Percentiles rank a stretch among this genome's conserved stretches.
phyloP scores from a whole-genome alignment of 2,888 invertebrate genomes.

The Xestoiulus laeticollis region DNA sequence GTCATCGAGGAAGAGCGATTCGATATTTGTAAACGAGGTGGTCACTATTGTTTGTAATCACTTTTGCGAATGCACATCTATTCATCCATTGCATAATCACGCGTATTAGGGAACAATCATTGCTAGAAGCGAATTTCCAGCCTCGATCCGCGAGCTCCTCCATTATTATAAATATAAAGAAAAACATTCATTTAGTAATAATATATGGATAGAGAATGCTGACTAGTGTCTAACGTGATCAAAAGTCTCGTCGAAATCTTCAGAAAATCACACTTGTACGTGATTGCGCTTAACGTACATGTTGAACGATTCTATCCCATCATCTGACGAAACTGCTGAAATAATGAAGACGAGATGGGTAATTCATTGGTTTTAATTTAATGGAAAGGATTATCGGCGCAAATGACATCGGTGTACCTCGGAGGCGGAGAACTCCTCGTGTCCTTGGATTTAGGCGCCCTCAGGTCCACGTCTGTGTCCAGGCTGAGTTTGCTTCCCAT shows the following conservation, averaged over 20 bases:
- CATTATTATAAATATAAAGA: neutral
- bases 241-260: too few species aligned
- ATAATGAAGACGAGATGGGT: neutral
- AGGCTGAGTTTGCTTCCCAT: conserved; percentile 48
- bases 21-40: neutral
- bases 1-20: neutral
- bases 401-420: conserved; percentile 50
- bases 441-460: neutral
- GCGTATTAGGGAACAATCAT: neutral
- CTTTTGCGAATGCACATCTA: neutral
- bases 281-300: neutral
- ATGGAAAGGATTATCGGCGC: neutral
- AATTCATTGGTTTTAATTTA: neutral
- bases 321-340: neutral
- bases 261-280: too few species aligned
- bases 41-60: neutral
- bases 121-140: neutral
- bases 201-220: too few species aligned
- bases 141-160: neutral
- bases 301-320: neutral
- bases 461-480: conserved; percentile 3
- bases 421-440: conserved; percentile 42
- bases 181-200: too few species aligned
- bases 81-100: neutral
- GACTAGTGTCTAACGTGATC: too few species aligned